Evolutionary conservation across 2,113 vertebrate genomes (phyloP), one percentile per base, ranked within the genome.

Genomic region (Nerophis ophidion): DNA sequence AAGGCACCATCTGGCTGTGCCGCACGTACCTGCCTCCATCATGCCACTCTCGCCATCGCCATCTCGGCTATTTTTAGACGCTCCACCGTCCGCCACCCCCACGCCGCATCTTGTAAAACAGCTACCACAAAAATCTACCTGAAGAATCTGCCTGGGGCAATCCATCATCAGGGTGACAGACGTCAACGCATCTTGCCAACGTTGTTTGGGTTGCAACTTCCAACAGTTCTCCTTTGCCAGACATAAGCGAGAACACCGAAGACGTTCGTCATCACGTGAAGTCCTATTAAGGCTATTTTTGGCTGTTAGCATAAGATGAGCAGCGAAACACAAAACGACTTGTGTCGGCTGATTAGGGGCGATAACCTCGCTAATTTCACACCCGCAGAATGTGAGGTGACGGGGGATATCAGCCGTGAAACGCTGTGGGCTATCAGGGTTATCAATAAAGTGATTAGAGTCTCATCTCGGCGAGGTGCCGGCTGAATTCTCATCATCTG

Each of bases 1-100:
- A 72, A 81, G 82, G 79, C 71, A 83, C 85, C 85, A 87, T 88
- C 86, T 89, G 86, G 84, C 80, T 19, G 54, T 73, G 71, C 79
- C 68, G 62, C 73, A 72, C 74, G 67, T 87, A 86, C 87, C 85
- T 89, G 77, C 72, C 71, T 71, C 71, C 68, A 57, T 81, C 80
- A 74, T 71, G 12, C 40, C 40, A 78, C 60, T 70, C 72, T 78
- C 64, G 54, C 78, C 70, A 75, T 78, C 74, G 57, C 66, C 19
- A 15, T 63, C 48, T 62, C 64, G 40, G 60, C 84, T 86, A 86
- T 86, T 86, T 84, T 78, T 82, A 84, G 81, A 64, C 8, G 0
- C 53, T 61, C 65, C 76, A 59, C 42, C 61, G 75, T 76, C 75
- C 80, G 57, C 73, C 76, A 66, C 77, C 72, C 74, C 74, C 80